Base-by-base conservation (phyloP, 2,797 vertebrate species). In the Pristis pectinata region DNA sequence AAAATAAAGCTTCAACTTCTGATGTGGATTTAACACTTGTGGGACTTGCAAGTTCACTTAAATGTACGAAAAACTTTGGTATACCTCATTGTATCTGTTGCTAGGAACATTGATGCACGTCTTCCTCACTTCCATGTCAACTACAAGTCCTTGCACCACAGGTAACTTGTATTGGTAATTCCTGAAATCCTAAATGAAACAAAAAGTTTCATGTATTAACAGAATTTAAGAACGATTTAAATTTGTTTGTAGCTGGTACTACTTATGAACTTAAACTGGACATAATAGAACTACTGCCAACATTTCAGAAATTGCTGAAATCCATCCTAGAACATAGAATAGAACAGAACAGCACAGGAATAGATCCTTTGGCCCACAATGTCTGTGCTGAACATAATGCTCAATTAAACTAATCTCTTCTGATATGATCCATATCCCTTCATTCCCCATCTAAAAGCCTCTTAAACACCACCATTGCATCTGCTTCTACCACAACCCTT, bases 151-250 rank as follows among this genome's bases (percentile, higher is more conserved):
- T 95, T 98, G 98, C 82, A 99, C 99, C 96, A 98, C 97, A 0
- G 99, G 99, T 94, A 99, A 96, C 0, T 98, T 99, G 96, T 99
- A 99, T 96, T 99, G 99, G 96, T 99, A 99, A 96, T 99, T 99
- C 96, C 99, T 98, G 96, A 99, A 99, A 96, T 99, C 98, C 99
- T 99, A 37, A 91, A 91, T 67, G 9, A 67, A 64, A 91, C 37
- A 22, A 41, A 89, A 34, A 67, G n/a, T 37, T 87, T 87, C 67
- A 37, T 64, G 22, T 27, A 67, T 22, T 67, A 67, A 37, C 87
- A 89, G n/a, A 37, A 41, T 67, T 64, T n/a, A 59, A 56, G 27
- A 34, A 30, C 87, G 27, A 27, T 49, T 64, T 37, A 34, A 11
- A 91, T 87, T 56, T 5, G 22, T n/a, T 91, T 91, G 34, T n/a